Evolutionary conservation across 2,113 vertebrate genomes (phyloP), one percentile per base, ranked within the genome.

Genomic region (Carassius auratus): DNA sequence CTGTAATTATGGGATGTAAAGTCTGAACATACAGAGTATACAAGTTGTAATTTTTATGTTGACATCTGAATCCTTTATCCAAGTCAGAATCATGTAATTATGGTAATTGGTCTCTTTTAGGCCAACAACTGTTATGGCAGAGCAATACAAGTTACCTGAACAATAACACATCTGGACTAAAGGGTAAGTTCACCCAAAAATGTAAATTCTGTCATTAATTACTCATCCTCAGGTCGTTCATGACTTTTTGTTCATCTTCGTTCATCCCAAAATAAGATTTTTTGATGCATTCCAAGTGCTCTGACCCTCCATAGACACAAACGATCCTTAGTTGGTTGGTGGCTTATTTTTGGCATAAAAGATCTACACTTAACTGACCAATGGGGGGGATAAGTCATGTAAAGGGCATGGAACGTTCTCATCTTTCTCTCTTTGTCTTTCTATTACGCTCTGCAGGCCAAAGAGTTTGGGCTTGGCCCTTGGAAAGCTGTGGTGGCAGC

Each of bases 401-500:
- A 71, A 71, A 21, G 71, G 71, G 12, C 5, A 75, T 75, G 69
- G 17, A 81, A 85, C 66, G 33, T 33, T 80, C 17, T 61, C 21
- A 52, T 73, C 36, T 76, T 48, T 83, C 62, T 8, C 50, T 73
- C 50, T 14, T 17, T 17, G 10, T 8, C 26, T 26, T 9, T 76
- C 52, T 45, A 38, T 33, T n/a, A 33, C 33, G 14, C 23, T 48
- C 71, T 73, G 17, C 42, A 52, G 82, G 66, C 75, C 52, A 5
- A 52, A 57, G 68, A 83, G 80, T 50, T 78, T 74, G 50, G 30
- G 64, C 42, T 30, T 57, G 81, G 80, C 71, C 42, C 30, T 55
- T 23, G 86, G 81, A 84, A 85, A 76, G 81, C 83, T 71, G 79
- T 59, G 33, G 68, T 88, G 75, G 86, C 83, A 68, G 87, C 64